Evolutionary conservation across 2,113 vertebrate species (phyloP), one percentile per base, ranked within the genome.

Genomic region (Erythrocercus mccallii): DNA sequence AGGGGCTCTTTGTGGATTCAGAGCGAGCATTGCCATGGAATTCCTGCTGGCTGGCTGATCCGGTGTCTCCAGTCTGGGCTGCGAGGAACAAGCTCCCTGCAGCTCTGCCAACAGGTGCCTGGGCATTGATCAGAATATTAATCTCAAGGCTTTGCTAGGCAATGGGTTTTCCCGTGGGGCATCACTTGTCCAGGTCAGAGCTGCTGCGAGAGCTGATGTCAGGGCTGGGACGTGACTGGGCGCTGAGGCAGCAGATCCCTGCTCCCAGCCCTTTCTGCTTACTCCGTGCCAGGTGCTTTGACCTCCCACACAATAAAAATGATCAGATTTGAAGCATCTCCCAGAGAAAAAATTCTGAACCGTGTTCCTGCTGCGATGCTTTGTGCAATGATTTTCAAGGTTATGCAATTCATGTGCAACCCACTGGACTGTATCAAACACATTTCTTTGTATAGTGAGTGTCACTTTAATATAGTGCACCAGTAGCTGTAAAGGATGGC

Each of bases 381-480:
- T 92, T 93, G 62, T 94, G 90, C 89, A 35, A 61, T 80, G 77
- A 66, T 90, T 96, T 92, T 88, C 91, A 91, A 83, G 94, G 86
- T 93, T 90, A 84, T 83, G 91, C 82, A 82, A 92, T 93, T 96
- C 79, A 70, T 47, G 82, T 86, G 86, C 76, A 81, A 88, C 68
- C 76, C 88, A 69, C 91, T 90, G 91, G 92, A 93, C 86, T 84
- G 72, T 86, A 88, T 88, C 77, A 71, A 96, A 78, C 86, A 51
- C 77, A 37, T 84, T 91, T 78, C 91, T 92, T 81, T 90, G 72
- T 86, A 66, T 12, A 24, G 74, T 69, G 72, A 91, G 91, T 81
- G 86, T 92, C 83, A 51, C 92, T 86, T 83, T 72, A 86, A 64
- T 88, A 73, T 68, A 93, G 94, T 60, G 91, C 88, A 71, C 72